phyloP scores from a whole-genome alignment of 2,888 invertebrate species.

The Volucella inanis region DNA sequence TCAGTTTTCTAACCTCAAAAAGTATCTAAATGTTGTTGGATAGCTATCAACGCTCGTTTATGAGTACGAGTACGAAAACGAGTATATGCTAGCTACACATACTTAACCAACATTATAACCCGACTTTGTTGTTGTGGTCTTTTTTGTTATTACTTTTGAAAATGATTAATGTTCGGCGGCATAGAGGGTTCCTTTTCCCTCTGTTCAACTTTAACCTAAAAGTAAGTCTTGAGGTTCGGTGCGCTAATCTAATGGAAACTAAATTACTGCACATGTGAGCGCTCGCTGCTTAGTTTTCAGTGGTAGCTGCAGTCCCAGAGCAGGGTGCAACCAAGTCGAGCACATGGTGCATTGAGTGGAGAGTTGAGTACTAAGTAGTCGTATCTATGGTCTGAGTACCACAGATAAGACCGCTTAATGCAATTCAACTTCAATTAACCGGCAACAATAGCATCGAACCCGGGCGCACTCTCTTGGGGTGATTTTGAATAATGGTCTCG shows the following conservation, averaged over 20 bases:
- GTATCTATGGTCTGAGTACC: conserved; percentile 38
- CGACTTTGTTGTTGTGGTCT: conserved; percentile 23
- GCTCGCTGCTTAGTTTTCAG: not conserved
- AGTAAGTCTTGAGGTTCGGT: conserved; percentile 56
- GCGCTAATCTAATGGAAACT: conserved; percentile 74
- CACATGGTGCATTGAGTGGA: conserved; percentile 40
- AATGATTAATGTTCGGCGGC: conserved; percentile 68
- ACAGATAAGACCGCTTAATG: conserved; percentile 69
- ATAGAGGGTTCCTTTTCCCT: conserved; percentile 32
- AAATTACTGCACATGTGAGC: conserved; percentile 71
- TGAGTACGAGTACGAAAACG: conserved; percentile 18
- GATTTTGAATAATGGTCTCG: conserved; percentile 60
- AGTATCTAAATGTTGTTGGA: conserved; percentile 26
- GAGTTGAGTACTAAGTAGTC: conserved; percentile 22
- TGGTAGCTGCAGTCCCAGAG: too few relatives aligned
- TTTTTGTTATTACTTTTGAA: conserved; percentile 43
- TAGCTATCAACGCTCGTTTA: conserved; percentile 62
- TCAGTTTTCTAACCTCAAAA: conserved; percentile 64
- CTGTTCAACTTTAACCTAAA: conserved; percentile 33
- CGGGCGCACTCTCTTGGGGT: conserved; percentile 40
- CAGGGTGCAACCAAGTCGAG: not conserved
- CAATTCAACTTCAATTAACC: conserved; percentile 75
- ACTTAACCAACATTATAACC: conserved; percentile 31
- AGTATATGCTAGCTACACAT: conserved; percentile 61
- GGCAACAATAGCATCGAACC: conserved; percentile 63